These are phyloP conservation scores for Heliconius hermathena DNA, from an alignment of 1,140 invertebrate species.

Conservation along the genomic window DNA sequence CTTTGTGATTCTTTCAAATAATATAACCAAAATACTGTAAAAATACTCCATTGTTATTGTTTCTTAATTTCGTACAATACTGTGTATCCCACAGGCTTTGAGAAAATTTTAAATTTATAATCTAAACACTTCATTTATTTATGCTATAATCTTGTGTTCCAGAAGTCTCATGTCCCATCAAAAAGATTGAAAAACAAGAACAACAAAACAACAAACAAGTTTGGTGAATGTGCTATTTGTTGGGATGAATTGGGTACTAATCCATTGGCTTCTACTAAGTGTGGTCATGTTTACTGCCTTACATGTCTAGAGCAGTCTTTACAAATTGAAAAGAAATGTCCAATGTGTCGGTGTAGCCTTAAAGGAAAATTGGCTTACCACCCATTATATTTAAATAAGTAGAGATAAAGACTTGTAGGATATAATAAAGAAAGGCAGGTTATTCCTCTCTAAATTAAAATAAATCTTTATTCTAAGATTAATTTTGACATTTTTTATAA, in stretches of 20 bases:
- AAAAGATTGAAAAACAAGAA: constrained; percentile 12
- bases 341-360: constrained; percentile 55
- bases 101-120: neutral
- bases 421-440: constrained; percentile 2
- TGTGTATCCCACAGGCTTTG: no score
- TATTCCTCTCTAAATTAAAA: neutral
- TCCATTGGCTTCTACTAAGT: constrained; percentile 64
- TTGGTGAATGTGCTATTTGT: constrained; percentile 65
- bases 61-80: neutral
- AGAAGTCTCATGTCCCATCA: neutral
- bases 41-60: neutral
- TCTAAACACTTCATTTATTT: neutral
- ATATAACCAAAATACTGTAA: no score
- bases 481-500: no score
- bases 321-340: constrained; percentile 54
- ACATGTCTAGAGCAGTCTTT: constrained; percentile 53
- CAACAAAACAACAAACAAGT: constrained; percentile 15
- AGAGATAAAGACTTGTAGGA: neutral
- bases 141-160: constrained; percentile 10
- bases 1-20: no score
- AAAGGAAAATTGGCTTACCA: constrained; percentile 56
- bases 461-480: no score
- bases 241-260: constrained; percentile 58
- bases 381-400: constrained; percentile 49
- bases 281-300: constrained; percentile 69